Evolutionary conservation across 2,888 invertebrate species (phyloP), one percentile per base, ranked within the genome.

Genomic region (Ochlodes sylvanus): DNA sequence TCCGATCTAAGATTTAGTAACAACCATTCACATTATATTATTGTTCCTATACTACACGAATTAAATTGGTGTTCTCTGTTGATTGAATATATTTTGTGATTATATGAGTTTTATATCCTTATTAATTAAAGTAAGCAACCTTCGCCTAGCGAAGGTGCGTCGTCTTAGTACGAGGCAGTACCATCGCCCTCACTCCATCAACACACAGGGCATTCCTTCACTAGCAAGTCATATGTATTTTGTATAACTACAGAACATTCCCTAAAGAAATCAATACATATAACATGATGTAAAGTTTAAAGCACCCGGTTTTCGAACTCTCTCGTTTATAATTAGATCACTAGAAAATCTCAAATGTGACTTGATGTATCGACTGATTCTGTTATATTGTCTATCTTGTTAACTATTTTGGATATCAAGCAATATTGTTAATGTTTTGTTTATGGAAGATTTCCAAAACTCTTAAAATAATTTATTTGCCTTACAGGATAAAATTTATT

Each of bases 301-400:
- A 93, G 92, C 92, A 93, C 92, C 92, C 90, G 91, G 92, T 91
- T 92, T 90, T 85, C 89, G 83, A 88, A 92, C 91, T 92, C 92
- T 92, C 92, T 92, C 92, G 85, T 89, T 86, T 91, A 89, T 88
- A 88, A 87, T 92, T 65, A 65, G 52, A 41, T 52, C 87, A 88
- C 83, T 91, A 90, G 89, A 89, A 88, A 90, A 86, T 87, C 84
- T 89, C 84, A 84, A 79, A 84, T 85, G 82, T 84, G 79, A 81
- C 84, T 78, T 87, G 85, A 85, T 80, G 86, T 85, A 86, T 88
- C 89, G 88, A 84, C 89, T 81, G 86, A 85, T 70, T 70, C 52
- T 19, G 12, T 17, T 3, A 89, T 92, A 92, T 91, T 92, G 92
- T 91, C 92, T 87, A 83, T 82, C 77, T 83, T 85, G 86, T 82